Base-by-base conservation (phyloP, 2,888 invertebrate genomes). In the Phania funesta region DNA sequence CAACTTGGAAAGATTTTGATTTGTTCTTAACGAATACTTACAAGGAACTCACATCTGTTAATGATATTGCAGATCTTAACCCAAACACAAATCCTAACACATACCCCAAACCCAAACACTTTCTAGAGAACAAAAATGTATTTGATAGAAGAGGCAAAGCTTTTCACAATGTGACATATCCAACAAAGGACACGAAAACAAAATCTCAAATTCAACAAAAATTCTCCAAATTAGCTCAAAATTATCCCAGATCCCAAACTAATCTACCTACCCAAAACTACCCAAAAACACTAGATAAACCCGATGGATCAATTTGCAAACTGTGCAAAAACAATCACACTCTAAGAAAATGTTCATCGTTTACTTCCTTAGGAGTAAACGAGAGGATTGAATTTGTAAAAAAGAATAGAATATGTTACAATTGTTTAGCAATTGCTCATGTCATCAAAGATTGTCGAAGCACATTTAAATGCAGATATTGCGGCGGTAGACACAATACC, bases 341-440 rank as follows among this genome's bases (percentile, higher is more conserved):
- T n/a, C n/a, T n/a, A n/a, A n/a, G n/a, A n/a, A n/a, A n/a, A n/a
- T n/a, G n/a, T n/a, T n/a, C n/a, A n/a, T n/a, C n/a, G n/a, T n/a
- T n/a, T n/a, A n/a, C 13, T 9, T 60, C 60, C 1, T 60, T 60
- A 24, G 60, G 60, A 60, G 13, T 44, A 60, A 60, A 41, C 7
- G 60, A 60, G 6, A 60, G 60, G 22, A 44, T 60, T 41, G 16
- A 44, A 16, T 60, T 60, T 16, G 60, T 60, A 24, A 44, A 60
- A 60, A 60, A 24, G 8, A 41, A 41, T 41, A 26, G 8, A 13
- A 60, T 60, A 16, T 60, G 60, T 60, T 60, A 60, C 24, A 60
- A 60, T 60, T 60, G 60, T 44, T 24, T 44, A 24, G 38, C 58
- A 7, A 58, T 41, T 24, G 9, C 7, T 26, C 44, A n/a, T 11